Evolutionary conservation across 2,797 vertebrate species (phyloP).

Genomic region (Karalla daura): DNA sequence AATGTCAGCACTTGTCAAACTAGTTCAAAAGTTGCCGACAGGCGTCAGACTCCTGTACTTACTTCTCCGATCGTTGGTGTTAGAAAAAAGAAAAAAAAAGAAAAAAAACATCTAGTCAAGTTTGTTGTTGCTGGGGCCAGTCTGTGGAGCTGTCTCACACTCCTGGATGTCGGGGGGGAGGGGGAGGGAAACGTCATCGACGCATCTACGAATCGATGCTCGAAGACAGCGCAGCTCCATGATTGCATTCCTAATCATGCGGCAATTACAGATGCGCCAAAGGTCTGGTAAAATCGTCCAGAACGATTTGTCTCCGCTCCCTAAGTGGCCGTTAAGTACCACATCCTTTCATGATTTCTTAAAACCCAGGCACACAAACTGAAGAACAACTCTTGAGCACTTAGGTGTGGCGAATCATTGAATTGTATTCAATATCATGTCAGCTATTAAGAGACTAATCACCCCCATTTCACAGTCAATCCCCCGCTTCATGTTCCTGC

Average conservation of each 20-base stretch:
- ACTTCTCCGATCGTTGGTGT: background rate
- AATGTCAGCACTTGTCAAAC: no score
- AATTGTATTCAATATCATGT: conserved; percentile 25
- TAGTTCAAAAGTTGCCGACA: no score
- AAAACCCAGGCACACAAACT: conserved; percentile 22
- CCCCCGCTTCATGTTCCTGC: conserved; percentile 21
- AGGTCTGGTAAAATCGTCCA: conserved; percentile 25
- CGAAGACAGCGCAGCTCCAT: background rate
- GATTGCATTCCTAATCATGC: background rate
- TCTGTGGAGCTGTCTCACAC: background rate
- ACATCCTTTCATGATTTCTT: conserved; percentile 28
- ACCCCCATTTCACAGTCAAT: conserved; percentile 9
- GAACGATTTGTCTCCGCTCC: background rate
- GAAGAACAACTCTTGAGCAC: conserved; percentile 13
- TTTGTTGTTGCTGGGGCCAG: background rate
- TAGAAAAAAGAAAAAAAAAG: no score
- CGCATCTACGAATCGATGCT: conserved; percentile 23
- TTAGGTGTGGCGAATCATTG: conserved; percentile 27
- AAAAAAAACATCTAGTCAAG: background rate
- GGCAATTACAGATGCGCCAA: conserved; percentile 22
- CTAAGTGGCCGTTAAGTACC: conserved; percentile 1
- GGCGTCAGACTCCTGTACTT: background rate
- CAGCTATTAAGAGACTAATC: conserved; percentile 25
- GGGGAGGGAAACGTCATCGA: background rate
- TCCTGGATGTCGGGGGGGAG: background rate